Base-by-base conservation (phyloP, 1,140 invertebrate genomes). In the Macrocentrus cingulum region DNA sequence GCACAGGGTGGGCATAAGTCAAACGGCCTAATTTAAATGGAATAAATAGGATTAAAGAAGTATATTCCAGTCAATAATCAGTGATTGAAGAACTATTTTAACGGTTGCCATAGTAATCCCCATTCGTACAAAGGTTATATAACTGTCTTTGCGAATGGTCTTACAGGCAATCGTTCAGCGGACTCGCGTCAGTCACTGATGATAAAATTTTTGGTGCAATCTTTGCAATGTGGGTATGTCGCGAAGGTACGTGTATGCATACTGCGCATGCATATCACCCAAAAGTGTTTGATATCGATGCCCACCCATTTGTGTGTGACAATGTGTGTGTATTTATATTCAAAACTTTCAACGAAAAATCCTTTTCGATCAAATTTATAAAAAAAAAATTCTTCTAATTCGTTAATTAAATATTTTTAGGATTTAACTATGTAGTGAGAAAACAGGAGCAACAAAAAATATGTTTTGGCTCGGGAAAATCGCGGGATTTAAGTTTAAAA, bases 401-500 rank as follows among this genome's bases (percentile, higher is more conserved):
- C n/a, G n/a, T n/a, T n/a, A n/a, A 34, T 34, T 34, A 34, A 7
- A 34, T 39, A 5, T 48, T 56, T 59, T 36, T 23, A 66, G 64
- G 22, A 7, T 65, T 64, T 34, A 57, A 73, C 22, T 72, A 74
- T 23, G 46, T 75, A 5, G 55, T 71, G 18, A 34, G 56, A 41
- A 73, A 66, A 41, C 61, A 68, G 52, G 65, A 72, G 49, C 57
- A 60, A n/a, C 63, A 68, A 25, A 72, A 62, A 63, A 65, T 77
- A 68, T 74, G 72, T 55, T 77, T 77, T 44, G 75, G 75, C 18
- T 77, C 73, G 2, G 67, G 65, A 56, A 62, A 61, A 53, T 8
- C 64, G n/a, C 63, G 73, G n/a, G 67, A 73, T 46, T 63, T 64
- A 11, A 56, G 57, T 19, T 65, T 66, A 11, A 62, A 53, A 20